Conservation (phyloP, 2,888 invertebrate genomes). For the Ametastegia equiseti region DNA sequence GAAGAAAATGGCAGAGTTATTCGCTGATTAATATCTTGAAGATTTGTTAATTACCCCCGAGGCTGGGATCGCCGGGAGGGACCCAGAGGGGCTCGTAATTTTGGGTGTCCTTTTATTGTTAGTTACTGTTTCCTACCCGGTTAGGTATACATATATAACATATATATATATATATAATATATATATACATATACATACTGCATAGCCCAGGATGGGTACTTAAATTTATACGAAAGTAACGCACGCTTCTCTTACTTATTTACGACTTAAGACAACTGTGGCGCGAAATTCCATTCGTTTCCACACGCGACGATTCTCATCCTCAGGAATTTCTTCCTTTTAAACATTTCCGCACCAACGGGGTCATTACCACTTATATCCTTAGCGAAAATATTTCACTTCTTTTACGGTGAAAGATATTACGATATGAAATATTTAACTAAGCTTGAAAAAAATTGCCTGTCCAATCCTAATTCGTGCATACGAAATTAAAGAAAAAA, state of each 20-base stretch:
- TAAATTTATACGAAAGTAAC: conserved; percentile 34
- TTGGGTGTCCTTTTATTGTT: conserved; percentile 12
- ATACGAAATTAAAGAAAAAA: no score
- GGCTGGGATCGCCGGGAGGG: background rate
- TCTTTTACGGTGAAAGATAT: no score
- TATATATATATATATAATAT: background rate
- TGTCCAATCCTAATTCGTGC: no score
- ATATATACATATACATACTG: no score
- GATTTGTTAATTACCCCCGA: conserved; percentile 12
- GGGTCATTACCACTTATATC: no score
- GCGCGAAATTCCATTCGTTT: conserved; percentile 32
- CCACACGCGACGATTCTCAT: background rate
- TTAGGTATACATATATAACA: background rate
- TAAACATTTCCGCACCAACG: background rate
- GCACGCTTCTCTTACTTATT: conserved; percentile 16
- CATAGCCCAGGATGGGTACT: background rate
- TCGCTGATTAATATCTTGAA: background rate
- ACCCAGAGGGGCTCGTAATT: conserved; percentile 16
- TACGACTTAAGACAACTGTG: conserved; percentile 16
- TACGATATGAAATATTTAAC: no score
- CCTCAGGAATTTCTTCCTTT: background rate
- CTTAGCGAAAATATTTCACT: no score
- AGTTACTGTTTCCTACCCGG: background rate
- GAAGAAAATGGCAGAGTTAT: background rate
- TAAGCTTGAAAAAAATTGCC: no score